These are phyloP conservation scores for Pluvialis apricaria DNA, from an alignment of 2,113 vertebrate genomes.

Conservation along the genomic window DNA sequence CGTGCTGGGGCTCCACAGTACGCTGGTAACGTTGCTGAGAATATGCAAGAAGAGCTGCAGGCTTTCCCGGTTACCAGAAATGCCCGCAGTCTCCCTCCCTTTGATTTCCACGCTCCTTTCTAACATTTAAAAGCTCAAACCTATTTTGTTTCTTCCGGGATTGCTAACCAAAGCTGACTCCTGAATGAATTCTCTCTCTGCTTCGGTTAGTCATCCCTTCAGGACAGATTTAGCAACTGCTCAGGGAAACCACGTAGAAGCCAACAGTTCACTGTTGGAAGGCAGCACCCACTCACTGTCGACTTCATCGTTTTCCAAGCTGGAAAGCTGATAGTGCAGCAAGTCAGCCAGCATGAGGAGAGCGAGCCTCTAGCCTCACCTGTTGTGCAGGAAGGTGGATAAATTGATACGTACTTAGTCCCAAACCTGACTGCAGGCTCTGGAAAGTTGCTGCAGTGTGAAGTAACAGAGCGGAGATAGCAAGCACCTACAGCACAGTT, in stretches of 20 bases:
- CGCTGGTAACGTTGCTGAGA: neutral
- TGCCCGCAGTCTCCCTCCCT: neutral
- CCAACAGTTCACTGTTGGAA: conserved; percentile 42
- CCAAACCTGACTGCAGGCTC: neutral
- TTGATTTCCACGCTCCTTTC: neutral
- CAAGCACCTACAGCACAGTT: neutral
- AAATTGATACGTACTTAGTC: neutral
- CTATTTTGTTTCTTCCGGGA: conserved; percentile 49
- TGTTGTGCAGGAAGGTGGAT: neutral
- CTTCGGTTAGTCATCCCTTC: conserved; percentile 53
- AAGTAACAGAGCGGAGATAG: neutral
- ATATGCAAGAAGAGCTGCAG: neutral
- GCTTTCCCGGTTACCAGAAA: neutral
- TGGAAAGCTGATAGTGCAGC: conserved; percentile 8
- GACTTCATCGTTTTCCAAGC: neutral
- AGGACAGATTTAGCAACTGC: conserved; percentile 57
- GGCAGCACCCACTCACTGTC: conserved; percentile 52
- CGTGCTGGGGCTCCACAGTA: neutral
- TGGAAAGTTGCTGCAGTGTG: neutral
- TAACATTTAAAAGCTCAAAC: conserved; percentile 9
- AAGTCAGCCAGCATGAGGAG: neutral
- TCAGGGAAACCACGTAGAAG: conserved; percentile 45
- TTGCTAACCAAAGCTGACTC: conserved; percentile 38
- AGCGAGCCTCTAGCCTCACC: neutral
- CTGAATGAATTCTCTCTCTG: conserved; percentile 58